phyloP scores from a whole-genome alignment of 2,888 invertebrate genomes.

The Nymphalis polychloros region DNA sequence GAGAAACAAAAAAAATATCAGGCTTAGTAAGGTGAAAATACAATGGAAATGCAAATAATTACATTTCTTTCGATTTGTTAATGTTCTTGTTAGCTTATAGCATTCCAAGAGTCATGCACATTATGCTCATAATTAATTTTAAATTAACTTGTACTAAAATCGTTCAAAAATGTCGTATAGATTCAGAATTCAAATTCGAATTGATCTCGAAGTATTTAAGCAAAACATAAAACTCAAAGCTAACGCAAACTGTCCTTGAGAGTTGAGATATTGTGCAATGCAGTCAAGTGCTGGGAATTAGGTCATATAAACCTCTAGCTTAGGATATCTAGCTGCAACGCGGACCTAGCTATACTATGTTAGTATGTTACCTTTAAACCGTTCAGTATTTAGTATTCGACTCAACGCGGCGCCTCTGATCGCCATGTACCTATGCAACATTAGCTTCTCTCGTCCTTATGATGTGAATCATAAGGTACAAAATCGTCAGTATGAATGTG shows the following conservation, averaged over 20 bases:
- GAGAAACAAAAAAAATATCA: not conserved
- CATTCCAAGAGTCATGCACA: too few relatives aligned
- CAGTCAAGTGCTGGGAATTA: slow-evolving; percentile 41
- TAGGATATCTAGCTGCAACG: slow-evolving; percentile 39
- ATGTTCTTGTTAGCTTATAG: too few relatives aligned
- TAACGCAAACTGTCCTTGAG: slow-evolving; percentile 36
- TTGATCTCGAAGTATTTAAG: slow-evolving; percentile 20
- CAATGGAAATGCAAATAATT: too few relatives aligned
- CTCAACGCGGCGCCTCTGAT: slow-evolving; percentile 35
- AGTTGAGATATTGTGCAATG: slow-evolving; percentile 42
- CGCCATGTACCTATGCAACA: slow-evolving; percentile 22
- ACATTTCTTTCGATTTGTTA: too few relatives aligned
- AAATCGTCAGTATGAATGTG: slow-evolving; percentile 35
- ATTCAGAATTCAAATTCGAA: slow-evolving; percentile 11
- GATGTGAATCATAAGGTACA: slow-evolving; percentile 17
- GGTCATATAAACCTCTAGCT: slow-evolving; percentile 40
- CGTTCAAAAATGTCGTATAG: not conserved
- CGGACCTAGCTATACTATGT: slow-evolving; percentile 38
- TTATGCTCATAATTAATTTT: not conserved
- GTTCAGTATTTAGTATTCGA: slow-evolving; percentile 44
- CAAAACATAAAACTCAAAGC: slow-evolving; percentile 33
- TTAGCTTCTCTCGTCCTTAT: slow-evolving; percentile 22
- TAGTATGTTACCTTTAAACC: slow-evolving; percentile 43
- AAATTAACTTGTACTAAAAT: not conserved
- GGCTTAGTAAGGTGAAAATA: too few relatives aligned